A percentile compares a stretch with the other conserved stretches of the same genome.
phyloP scores from a whole-genome alignment of 2,888 invertebrate species.

The Boloria euphrosyne region DNA sequence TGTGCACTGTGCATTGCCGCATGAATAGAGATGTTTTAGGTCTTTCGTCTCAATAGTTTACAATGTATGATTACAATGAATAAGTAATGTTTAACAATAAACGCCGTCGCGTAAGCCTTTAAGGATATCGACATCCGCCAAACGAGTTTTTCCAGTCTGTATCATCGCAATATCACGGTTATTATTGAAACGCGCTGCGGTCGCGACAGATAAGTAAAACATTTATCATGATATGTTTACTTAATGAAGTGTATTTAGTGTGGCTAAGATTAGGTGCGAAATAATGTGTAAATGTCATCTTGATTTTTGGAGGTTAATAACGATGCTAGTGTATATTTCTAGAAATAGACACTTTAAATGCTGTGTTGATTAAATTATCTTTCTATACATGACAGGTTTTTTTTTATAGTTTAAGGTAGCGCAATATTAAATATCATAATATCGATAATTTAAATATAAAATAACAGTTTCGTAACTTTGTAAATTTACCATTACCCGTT shows the following conservation, averaged over 20 bases:
- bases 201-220: constrained; percentile 79
- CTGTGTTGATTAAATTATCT: no score
- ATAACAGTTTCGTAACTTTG: no score
- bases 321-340: neutral
- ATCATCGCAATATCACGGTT: constrained; percentile 82
- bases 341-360: neutral
- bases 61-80: constrained; percentile 47
- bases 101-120: constrained; percentile 60
- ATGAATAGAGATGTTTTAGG: neutral
- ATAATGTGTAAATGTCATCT: constrained; percentile 22
- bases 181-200: constrained; percentile 79
- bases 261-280: constrained; percentile 31
- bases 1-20: constrained; percentile 50
- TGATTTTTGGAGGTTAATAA: neutral
- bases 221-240: constrained; percentile 78
- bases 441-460: no score
- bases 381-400: no score
- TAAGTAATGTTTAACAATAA: constrained; percentile 43
- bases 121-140: constrained; percentile 81
- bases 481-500: no score
- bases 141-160: constrained; percentile 82
- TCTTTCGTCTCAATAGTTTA: constrained; percentile 19
- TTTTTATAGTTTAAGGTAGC: no score
- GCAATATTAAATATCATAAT: no score
- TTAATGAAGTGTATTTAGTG: constrained; percentile 42